Evolutionary conservation across 1,140 invertebrate genomes (phyloP).

Genomic region (Sweltsa coloradensis): DNA sequence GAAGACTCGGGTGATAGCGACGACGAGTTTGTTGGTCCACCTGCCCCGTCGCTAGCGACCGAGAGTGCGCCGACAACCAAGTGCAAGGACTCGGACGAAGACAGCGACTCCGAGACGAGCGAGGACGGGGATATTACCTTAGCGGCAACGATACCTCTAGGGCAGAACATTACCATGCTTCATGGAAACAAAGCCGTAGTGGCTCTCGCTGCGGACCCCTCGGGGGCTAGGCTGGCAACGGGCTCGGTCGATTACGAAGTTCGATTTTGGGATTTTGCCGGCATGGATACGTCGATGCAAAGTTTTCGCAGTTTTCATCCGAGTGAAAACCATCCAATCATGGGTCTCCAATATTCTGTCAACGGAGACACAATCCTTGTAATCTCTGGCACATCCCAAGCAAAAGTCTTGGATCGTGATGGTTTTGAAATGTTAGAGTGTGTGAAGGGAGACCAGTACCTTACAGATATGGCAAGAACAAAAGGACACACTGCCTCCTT

Average conservation of each 20-base stretch:
- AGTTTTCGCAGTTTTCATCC: constrained; percentile 87
- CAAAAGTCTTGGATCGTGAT: constrained; percentile 91
- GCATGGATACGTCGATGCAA: constrained; percentile 85
- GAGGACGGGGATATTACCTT: constrained; percentile 22
- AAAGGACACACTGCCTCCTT: constrained; percentile 92
- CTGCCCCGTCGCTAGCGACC: constrained; percentile 30
- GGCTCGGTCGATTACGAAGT: constrained; percentile 93
- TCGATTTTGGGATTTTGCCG: constrained; percentile 95
- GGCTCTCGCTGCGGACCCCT: constrained; percentile 80
- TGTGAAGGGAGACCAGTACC: constrained; percentile 93
- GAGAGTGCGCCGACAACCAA: constrained; percentile 6
- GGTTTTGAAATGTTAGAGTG: constrained; percentile 94
- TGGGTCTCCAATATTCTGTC: constrained; percentile 76
- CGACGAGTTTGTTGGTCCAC: constrained; percentile 45
- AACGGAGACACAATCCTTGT: constrained; percentile 93
- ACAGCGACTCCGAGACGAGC: constrained; percentile 22
- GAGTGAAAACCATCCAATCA: constrained; percentile 91
- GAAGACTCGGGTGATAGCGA: constrained; percentile 29
- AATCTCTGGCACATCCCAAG: constrained; percentile 80
- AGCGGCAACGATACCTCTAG: constrained; percentile 55
- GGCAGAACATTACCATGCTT: constrained; percentile 66
- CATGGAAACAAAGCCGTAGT: constrained; percentile 81
- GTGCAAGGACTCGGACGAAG: constrained; percentile 17
- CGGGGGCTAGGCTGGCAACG: constrained; percentile 83
- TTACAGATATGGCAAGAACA: constrained; percentile 85